Percentiles rank a stretch among this genome's conserved stretches.
These are phyloP conservation scores for Lottia scabra DNA, from an alignment of 2,888 invertebrate species.

Conservation along the genomic window DNA sequence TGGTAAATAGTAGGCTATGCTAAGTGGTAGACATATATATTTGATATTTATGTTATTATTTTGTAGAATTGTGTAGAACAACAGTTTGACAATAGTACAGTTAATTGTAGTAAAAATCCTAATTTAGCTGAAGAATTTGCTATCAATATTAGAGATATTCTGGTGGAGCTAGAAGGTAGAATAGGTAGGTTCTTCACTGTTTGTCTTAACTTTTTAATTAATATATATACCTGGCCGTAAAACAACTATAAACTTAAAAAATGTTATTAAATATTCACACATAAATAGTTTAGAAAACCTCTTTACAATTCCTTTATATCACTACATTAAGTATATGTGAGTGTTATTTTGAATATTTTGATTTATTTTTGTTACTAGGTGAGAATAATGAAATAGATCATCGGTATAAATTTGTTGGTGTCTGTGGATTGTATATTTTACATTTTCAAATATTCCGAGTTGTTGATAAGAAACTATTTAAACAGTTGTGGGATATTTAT, in stretches of 20 bases:
- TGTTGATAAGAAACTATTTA: slow-evolving; percentile 82
- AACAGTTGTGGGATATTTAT: slow-evolving; percentile 81
- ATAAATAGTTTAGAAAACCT: no score
- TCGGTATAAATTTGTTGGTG: slow-evolving; percentile 66
- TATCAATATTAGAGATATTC: slow-evolving; percentile 76
- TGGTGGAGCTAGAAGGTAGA: slow-evolving; percentile 58
- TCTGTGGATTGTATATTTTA: slow-evolving; percentile 68
- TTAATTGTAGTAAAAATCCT: slow-evolving; percentile 68
- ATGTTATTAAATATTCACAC: no score
- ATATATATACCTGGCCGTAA: no score
- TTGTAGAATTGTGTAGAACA: slow-evolving; percentile 69
- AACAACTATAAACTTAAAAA: no score
- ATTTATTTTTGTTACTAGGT: slow-evolving; percentile 42
- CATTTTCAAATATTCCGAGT: slow-evolving; percentile 76
- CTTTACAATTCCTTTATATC: no score
- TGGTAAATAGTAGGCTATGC: neutral
- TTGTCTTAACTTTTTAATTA: no score
- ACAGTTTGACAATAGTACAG: slow-evolving; percentile 66
- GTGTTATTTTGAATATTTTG: neutral
- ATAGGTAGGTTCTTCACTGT: slow-evolving; percentile 51
- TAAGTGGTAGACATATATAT: neutral
- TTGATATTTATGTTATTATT: slow-evolving; percentile 6
- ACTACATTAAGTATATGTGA: no score
- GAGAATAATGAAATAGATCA: slow-evolving; percentile 66
- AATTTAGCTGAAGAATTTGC: slow-evolving; percentile 77